Conservation (phyloP, 2,113 vertebrate genomes). For the Phoxinus phoxinus region DNA sequence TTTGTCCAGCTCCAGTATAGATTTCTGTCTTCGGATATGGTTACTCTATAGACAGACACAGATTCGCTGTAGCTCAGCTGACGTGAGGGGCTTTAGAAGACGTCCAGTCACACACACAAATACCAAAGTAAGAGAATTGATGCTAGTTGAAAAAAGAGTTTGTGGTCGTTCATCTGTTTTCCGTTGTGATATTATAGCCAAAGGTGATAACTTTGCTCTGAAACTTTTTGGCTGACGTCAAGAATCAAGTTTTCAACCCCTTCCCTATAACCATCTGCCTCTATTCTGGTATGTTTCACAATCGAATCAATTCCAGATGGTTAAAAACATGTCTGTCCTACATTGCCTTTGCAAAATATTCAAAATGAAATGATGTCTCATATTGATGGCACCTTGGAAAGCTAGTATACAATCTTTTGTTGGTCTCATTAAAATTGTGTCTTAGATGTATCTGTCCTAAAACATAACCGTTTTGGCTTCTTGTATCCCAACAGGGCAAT, state of each 20-base stretch:
- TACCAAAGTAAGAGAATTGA: background rate
- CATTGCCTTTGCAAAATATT: background rate
- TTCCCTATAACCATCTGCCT: background rate
- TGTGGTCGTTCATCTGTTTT: no score
- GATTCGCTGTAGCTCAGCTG: background rate
- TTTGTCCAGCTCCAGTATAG: slow-evolving; percentile 26
- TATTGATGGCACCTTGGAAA: background rate
- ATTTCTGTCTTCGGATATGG: slow-evolving; percentile 27
- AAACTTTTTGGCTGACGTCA: background rate
- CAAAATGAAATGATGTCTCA: background rate
- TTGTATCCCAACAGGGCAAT: slow-evolving; percentile 10
- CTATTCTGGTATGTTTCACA: background rate
- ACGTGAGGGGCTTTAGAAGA: background rate
- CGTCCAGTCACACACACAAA: background rate
- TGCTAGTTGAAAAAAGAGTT: background rate
- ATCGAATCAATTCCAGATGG: background rate
- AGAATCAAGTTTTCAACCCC: background rate
- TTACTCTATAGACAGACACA: background rate
- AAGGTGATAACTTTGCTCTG: background rate
- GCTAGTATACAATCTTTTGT: background rate
- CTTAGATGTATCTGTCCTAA: background rate
- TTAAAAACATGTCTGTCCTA: background rate
- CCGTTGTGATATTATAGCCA: background rate
- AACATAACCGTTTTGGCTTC: slow-evolving; percentile 1
- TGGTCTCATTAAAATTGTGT: background rate